These are phyloP conservation scores for Andrena minutula DNA, from an alignment of 2,888 invertebrate species.

Conservation along the genomic window DNA sequence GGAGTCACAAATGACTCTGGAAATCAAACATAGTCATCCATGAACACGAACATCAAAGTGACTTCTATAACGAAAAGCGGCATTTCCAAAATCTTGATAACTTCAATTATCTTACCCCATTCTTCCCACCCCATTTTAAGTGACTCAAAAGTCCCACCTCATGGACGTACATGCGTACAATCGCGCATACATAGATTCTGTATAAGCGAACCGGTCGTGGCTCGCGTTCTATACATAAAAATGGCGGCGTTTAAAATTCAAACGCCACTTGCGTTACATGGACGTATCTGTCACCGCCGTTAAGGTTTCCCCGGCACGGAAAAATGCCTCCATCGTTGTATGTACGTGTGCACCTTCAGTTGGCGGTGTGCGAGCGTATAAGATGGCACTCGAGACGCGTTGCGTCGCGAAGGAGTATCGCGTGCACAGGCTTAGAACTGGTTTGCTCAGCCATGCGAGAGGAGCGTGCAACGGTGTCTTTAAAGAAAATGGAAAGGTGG, in stretches of 20 bases:
- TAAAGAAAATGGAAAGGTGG: conserved; percentile 72
- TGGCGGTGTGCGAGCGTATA: conserved; percentile 6
- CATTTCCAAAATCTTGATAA: background rate
- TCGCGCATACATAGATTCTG: background rate
- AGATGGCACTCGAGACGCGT: conserved; percentile 48
- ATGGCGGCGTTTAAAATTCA: conserved; percentile 28
- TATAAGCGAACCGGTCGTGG: conserved; percentile 30
- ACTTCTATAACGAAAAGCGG: background rate
- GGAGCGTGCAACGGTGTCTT: conserved; percentile 58
- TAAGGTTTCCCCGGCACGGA: conserved; percentile 5
- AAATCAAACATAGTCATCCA: too few species aligned
- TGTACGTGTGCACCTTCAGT: conserved; percentile 2
- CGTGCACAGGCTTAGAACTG: conserved; percentile 66
- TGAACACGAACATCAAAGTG: too few species aligned
- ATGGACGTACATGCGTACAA: too few species aligned
- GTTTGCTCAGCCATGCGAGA: conserved; percentile 57
- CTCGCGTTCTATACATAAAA: conserved; percentile 28
- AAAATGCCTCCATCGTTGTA: conserved; percentile 2
- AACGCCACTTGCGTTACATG: conserved; percentile 15
- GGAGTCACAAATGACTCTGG: too few species aligned
- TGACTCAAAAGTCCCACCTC: too few species aligned
- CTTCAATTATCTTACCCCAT: background rate
- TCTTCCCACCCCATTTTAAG: background rate
- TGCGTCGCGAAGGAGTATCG: conserved; percentile 43
- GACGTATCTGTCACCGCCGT: conserved; percentile 33